These are phyloP conservation scores for Laticauda colubrina DNA, from an alignment of 2,113 vertebrate species.

Conservation along the genomic window DNA sequence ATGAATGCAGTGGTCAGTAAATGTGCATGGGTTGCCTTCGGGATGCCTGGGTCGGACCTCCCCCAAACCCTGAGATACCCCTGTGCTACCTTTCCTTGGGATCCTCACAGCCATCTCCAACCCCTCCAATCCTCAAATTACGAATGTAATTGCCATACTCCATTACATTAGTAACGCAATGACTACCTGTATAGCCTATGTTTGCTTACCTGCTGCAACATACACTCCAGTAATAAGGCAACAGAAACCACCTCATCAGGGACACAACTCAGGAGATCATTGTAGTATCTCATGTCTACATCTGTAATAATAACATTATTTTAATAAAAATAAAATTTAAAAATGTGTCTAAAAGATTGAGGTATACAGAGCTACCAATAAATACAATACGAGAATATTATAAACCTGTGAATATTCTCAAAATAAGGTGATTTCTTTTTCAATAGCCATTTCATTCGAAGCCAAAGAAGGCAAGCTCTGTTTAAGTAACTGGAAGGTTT, in stretches of 20 bases:
- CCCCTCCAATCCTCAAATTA: too few relatives aligned
- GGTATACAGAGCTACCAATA: neutral
- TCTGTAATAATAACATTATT: constrained; percentile 37
- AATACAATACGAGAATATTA: neutral
- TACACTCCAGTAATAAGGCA: constrained; percentile 81
- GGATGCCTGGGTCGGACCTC: neutral
- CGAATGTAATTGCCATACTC: too few relatives aligned
- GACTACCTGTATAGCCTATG: neutral
- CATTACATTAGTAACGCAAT: too few relatives aligned
- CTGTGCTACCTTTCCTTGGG: neutral
- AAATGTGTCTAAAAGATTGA: neutral
- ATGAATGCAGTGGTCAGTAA: neutral
- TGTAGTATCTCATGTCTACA: constrained; percentile 84
- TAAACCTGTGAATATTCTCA: neutral
- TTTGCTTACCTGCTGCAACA: constrained; percentile 86
- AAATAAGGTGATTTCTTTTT: neutral
- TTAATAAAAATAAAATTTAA: constrained; percentile 13
- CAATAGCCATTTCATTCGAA: neutral
- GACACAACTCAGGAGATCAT: constrained; percentile 75
- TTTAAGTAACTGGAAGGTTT: neutral
- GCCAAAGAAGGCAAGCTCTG: neutral
- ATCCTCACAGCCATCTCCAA: neutral
- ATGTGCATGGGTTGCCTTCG: neutral
- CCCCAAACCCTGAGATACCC: neutral
- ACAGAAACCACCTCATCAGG: constrained; percentile 81